These are phyloP conservation scores for Sapayoa aenigma DNA, from an alignment of 2,113 vertebrate genomes.

Conservation along the genomic window DNA sequence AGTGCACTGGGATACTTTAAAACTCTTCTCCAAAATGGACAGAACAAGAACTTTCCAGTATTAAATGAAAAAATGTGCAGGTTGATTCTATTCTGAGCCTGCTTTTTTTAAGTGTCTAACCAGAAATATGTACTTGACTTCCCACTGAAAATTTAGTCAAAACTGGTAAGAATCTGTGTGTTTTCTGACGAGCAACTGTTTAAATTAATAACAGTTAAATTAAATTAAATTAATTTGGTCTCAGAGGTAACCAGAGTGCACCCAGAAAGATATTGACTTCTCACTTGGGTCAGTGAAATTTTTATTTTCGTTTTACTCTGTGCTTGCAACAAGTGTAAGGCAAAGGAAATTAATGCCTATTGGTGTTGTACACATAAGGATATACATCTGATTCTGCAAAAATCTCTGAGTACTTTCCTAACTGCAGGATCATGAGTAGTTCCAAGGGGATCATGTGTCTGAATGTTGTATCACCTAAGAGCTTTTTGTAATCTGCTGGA, in stretches of 20 bases:
- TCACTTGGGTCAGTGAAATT: neutral
- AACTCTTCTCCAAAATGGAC: neutral
- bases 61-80: neutral
- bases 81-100: neutral
- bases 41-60: neutral
- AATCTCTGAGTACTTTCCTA: neutral
- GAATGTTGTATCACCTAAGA: neutral
- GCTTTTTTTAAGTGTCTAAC: neutral
- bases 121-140: neutral
- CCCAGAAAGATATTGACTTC: neutral
- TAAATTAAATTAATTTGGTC: too few species aligned
- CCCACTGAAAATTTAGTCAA: neutral
- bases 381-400: neutral
- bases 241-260: neutral
- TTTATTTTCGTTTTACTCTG: neutral
- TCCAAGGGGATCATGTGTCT: neutral
- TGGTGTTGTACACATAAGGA: neutral
- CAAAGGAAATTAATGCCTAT: neutral
- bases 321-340: neutral
- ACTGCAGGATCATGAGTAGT: neutral
- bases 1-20: neutral
- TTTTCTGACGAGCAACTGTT: neutral
- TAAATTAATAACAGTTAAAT: neutral
- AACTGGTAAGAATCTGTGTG: neutral
- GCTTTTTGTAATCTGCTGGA: neutral